Percentiles rank a stretch among this genome's conserved stretches.
Evolutionary conservation across 35 echinoderm and acorn worm species (phyloP).

Genomic region (Apostichopus japonicus): DNA sequence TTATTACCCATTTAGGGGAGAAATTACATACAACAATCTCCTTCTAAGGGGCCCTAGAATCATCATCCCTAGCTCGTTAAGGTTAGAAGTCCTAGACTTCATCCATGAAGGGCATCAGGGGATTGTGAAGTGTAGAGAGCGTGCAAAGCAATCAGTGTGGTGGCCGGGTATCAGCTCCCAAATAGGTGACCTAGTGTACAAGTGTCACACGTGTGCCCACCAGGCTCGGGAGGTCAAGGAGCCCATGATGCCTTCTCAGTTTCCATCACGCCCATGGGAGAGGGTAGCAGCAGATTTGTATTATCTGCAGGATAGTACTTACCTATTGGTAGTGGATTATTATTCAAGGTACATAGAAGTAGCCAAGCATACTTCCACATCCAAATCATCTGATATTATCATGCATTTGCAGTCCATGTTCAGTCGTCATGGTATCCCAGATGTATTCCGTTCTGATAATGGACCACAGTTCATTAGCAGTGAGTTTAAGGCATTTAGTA

Average conservation of each 20-base stretch:
- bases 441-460: too few relatives aligned
- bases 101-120: conserved; percentile 54
- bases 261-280: conserved; percentile 12
- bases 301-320: background rate
- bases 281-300: background rate
- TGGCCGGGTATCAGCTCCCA: conserved; percentile 52
- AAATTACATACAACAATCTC: background rate
- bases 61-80: background rate
- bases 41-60: conserved; percentile 25
- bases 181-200: conserved; percentile 14
- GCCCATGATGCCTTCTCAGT: conserved; percentile 31
- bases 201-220: background rate
- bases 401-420: too few relatives aligned
- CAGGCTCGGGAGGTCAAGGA: background rate
- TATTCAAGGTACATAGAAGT: too few relatives aligned
- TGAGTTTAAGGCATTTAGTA: too few relatives aligned
- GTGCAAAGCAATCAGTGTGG: conserved; percentile 50
- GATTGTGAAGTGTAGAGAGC: conserved; percentile 18
- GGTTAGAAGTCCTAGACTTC: conserved; percentile 20
- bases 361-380: too few relatives aligned
- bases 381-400: too few relatives aligned
- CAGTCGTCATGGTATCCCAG: too few relatives aligned
- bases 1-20: too few relatives aligned
- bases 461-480: too few relatives aligned
- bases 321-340: conserved; percentile 72